phyloP scores from a whole-genome alignment of 2,888 invertebrate genomes.

The Ametastegia equiseti region DNA sequence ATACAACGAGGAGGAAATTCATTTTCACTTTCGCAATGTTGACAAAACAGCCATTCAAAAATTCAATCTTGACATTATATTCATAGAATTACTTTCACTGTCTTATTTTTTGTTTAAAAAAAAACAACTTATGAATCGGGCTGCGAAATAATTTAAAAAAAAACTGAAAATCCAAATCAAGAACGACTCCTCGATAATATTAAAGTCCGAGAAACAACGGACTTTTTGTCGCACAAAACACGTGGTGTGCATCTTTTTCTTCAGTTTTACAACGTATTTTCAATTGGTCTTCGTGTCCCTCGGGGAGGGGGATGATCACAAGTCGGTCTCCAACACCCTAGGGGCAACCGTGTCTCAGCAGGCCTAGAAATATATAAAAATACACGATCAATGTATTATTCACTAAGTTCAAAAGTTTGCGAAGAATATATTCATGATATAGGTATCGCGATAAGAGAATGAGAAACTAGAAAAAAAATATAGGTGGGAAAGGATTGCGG shows the following conservation, averaged over 20 bases:
- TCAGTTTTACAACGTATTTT: neutral
- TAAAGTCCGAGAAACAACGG: neutral
- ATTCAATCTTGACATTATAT: slow-evolving; percentile 13
- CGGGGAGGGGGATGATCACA: slow-evolving; percentile 55
- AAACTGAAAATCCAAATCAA: neutral
- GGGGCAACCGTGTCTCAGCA: slow-evolving; percentile 66
- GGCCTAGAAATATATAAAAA: slow-evolving; percentile 58
- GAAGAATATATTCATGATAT: no score
- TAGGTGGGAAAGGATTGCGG: no score
- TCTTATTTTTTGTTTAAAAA: neutral
- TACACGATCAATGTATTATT: neutral
- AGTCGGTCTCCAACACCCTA: slow-evolving; percentile 65
- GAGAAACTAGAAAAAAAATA: no score
- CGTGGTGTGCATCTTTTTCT: neutral
- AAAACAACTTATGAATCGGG: slow-evolving; percentile 4
- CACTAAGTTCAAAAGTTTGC: neutral
- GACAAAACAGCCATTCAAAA: neutral
- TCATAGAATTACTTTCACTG: no score
- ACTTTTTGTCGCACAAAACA: neutral
- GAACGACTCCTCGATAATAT: neutral
- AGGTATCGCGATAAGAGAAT: no score
- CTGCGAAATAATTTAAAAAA: neutral
- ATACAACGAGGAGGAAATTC: slow-evolving; percentile 33
- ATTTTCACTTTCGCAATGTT: slow-evolving; percentile 33
- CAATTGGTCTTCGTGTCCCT: slow-evolving; percentile 25